phyloP scores from a whole-genome alignment of 2,797 vertebrate genomes.

The Pogonophryne albipinna region DNA sequence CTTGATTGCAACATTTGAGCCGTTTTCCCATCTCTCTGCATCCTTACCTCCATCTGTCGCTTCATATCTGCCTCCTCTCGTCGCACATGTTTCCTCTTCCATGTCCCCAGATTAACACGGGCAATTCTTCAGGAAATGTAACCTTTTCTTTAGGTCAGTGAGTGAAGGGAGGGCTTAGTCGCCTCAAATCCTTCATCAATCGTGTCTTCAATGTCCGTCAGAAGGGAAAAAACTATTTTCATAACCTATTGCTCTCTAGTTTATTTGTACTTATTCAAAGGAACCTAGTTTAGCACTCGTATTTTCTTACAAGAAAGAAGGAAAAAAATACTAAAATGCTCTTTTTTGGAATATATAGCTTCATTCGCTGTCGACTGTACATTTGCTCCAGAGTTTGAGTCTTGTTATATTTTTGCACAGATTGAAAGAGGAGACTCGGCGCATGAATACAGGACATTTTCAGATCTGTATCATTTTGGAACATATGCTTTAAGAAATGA shows the following conservation, averaged over 20 bases:
- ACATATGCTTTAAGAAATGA: conserved; percentile 62
- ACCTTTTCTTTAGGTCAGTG: conserved; percentile 84
- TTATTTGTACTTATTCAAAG: conserved; percentile 93
- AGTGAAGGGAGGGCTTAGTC: conserved; percentile 84
- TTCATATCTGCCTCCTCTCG: conserved; percentile 35
- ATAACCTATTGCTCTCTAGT: conserved; percentile 93
- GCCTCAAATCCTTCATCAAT: conserved; percentile 84
- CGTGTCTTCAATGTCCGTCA: conserved; percentile 80
- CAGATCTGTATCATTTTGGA: conserved; percentile 68
- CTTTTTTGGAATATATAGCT: conserved; percentile 88
- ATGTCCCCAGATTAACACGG: conserved; percentile 73
- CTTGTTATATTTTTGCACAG: conserved; percentile 89
- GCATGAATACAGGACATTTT: conserved; percentile 74
- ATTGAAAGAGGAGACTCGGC: conserved; percentile 83
- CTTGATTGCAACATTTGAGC: conserved; percentile 41
- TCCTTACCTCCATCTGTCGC: conserved; percentile 51
- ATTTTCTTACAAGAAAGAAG: conserved; percentile 86
- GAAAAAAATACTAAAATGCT: conserved; percentile 71
- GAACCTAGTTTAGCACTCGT: conserved; percentile 91
- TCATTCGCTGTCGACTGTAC: conserved; percentile 86
- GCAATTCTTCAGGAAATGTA: conserved; percentile 89
- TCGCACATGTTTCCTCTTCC: conserved; percentile 47
- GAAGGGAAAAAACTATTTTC: conserved; percentile 93
- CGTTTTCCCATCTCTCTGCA: conserved; percentile 3
- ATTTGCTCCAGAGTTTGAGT: conserved; percentile 86